Conservation (phyloP, 2,888 invertebrate species). For the Chrysina gloriosa region DNA sequence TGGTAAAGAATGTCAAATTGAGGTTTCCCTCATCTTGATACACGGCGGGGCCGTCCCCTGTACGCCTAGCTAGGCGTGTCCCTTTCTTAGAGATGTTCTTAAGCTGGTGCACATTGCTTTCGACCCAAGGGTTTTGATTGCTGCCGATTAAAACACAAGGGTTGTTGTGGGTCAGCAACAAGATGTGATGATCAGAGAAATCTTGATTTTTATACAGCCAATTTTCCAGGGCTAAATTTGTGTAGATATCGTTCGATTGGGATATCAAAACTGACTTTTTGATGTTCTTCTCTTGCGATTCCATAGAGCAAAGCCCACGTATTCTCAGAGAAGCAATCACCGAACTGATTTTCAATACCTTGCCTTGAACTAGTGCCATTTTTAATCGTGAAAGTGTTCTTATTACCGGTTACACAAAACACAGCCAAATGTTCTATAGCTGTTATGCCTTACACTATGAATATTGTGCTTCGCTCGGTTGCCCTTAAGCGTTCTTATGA, state of each 20-base stretch:
- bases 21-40: constrained; percentile 95
- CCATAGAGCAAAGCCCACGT: constrained; percentile 40
- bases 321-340: constrained; percentile 47
- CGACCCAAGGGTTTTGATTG: constrained; percentile 97
- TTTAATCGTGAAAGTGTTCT: constrained; percentile 43
- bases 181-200: constrained; percentile 83
- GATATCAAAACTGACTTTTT: constrained; percentile 92
- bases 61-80: constrained; percentile 86
- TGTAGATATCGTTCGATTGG: constrained; percentile 88
- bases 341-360: constrained; percentile 50
- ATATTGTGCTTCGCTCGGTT: constrained; percentile 43
- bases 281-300: constrained; percentile 62
- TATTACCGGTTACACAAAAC: constrained; percentile 32
- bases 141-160: constrained; percentile 96
- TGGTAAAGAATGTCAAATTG: constrained; percentile 91
- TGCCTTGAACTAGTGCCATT: constrained; percentile 60
- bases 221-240: constrained; percentile 95
- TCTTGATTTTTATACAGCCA: constrained; percentile 93
- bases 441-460: constrained; percentile 48
- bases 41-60: constrained; percentile 95
- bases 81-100: constrained; percentile 68
- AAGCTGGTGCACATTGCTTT: constrained; percentile 82
- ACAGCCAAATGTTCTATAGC: constrained; percentile 47
- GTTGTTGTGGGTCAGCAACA: constrained; percentile 93
- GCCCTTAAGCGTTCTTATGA: constrained; percentile 70